Percentiles rank a stretch among this genome's conserved stretches.
Conservation (phyloP, 1,140 invertebrate species). For the Grapholita molesta region DNA sequence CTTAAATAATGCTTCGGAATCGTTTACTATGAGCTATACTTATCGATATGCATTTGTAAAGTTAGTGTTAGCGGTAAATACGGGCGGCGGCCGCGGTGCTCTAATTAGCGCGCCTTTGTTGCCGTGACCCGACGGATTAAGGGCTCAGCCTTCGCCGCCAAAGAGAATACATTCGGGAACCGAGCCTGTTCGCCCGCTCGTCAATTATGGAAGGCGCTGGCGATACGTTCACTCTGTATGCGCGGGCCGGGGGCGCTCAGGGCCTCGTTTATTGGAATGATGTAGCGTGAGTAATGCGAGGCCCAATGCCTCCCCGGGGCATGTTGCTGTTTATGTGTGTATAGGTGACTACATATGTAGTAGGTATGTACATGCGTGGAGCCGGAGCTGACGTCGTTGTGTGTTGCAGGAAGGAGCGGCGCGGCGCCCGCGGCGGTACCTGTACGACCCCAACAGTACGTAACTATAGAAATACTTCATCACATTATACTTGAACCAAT, state of each 20-base stretch:
- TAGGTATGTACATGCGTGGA: too few species aligned
- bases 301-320: background rate
- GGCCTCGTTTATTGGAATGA: background rate
- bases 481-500: too few species aligned
- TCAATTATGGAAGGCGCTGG: background rate
- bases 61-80: background rate
- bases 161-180: background rate
- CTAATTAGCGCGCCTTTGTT: background rate
- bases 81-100: too few species aligned
- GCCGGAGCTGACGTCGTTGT: background rate
- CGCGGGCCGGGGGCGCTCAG: background rate
- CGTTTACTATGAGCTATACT: background rate
- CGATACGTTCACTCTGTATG: background rate
- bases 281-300: background rate
- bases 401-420: slow-evolving; percentile 43
- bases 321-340: background rate
- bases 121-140: background rate
- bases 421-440: slow-evolving; percentile 45
- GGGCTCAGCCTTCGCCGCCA: background rate
- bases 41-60: background rate
- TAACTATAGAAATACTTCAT: slow-evolving; percentile 10
- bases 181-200: background rate
- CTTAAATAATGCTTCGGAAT: background rate
- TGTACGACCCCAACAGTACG: slow-evolving; percentile 65
- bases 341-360: background rate